Evolutionary conservation across 2,797 vertebrate species (phyloP).

Genomic region (Acrossocheilus fasciatus): DNA sequence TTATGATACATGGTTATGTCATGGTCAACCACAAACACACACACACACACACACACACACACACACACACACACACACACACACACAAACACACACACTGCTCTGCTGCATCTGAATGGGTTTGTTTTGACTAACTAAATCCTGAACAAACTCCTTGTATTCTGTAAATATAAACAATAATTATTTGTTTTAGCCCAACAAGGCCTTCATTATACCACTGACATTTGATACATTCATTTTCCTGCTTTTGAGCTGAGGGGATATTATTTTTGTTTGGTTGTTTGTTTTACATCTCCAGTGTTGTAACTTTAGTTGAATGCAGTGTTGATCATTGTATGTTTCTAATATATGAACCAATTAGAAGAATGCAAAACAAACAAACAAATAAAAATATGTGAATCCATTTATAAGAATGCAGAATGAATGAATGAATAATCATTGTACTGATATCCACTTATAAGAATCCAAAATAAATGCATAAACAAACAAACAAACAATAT

Average conservation of each 20-base stretch:
- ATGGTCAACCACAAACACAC: slow-evolving; percentile 14
- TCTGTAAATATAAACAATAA: slow-evolving; percentile 33
- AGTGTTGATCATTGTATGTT: not conserved
- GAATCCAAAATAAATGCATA: no score
- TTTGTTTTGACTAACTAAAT: slow-evolving; percentile 34
- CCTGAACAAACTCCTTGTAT: slow-evolving; percentile 19
- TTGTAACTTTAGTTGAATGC: not conserved
- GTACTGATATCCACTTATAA: no score
- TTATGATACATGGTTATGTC: slow-evolving; percentile 16
- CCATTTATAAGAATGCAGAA: no score
- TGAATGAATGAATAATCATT: no score
- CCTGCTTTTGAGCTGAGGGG: not conserved
- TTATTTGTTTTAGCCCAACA: not conserved
- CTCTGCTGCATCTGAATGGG: slow-evolving; percentile 22
- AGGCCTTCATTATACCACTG: not conserved
- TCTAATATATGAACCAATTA: not conserved
- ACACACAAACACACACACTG: slow-evolving; percentile 1
- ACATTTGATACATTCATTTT: not conserved
- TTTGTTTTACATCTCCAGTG: not conserved
- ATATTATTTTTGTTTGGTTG: not conserved
- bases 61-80: slow-evolving; percentile 10
- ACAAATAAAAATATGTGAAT: not conserved
- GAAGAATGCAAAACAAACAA: not conserved
- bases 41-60: slow-evolving; percentile 10
- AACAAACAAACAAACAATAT: no score